Conservation (phyloP, 2,888 invertebrate species). For the Rotaria sp. region DNA sequence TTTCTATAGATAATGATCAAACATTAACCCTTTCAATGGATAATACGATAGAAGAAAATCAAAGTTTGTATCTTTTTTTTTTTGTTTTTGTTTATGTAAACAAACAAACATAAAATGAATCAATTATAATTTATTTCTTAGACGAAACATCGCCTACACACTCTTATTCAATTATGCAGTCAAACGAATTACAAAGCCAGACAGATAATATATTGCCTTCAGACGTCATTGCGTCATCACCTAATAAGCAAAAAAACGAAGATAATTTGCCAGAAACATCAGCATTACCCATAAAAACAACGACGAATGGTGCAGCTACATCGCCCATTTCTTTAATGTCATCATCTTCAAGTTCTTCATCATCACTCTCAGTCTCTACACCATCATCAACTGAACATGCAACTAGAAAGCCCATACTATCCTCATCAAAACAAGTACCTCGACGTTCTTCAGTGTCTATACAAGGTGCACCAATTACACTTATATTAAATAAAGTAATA, state of each 20-base stretch:
- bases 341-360: constrained; percentile 7
- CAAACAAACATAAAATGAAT: neutral
- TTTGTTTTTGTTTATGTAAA: neutral
- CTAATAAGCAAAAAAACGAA: neutral
- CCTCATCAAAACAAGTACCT: neutral
- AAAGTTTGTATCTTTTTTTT: neutral
- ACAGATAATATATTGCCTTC: neutral
- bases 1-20: neutral
- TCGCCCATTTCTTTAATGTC: neutral
- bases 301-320: neutral
- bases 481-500: constrained; percentile 15
- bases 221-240: neutral
- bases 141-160: neutral
- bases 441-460: neutral
- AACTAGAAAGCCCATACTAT: neutral
- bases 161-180: neutral
- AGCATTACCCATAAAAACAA: neutral
- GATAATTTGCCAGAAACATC: neutral
- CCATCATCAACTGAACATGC: neutral
- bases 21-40: neutral
- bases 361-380: neutral
- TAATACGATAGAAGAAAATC: neutral
- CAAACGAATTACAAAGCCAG: neutral
- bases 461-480: neutral
- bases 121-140: neutral